Evolutionary conservation across 1,140 invertebrate genomes (phyloP).

Genomic region (Gryon sp.): DNA sequence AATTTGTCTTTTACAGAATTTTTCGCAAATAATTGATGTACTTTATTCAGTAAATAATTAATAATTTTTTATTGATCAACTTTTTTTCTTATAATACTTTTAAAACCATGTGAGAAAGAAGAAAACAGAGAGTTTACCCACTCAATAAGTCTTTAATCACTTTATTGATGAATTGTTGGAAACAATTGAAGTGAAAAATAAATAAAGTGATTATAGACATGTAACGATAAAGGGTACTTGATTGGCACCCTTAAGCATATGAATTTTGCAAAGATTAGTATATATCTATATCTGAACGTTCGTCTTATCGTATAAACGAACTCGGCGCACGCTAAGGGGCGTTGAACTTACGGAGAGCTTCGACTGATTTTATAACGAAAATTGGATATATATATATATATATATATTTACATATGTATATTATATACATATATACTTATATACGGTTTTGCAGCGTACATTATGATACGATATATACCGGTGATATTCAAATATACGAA

Average conservation of each 20-base stretch:
- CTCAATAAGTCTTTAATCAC: too few species aligned
- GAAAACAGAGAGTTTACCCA: too few species aligned
- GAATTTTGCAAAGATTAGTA: conserved; percentile 53
- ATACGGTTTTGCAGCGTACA: conserved; percentile 13
- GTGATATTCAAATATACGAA: conserved; percentile 17
- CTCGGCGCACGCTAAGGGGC: conserved; percentile 48
- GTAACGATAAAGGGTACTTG: conserved; percentile 32
- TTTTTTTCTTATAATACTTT: too few species aligned
- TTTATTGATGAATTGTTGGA: too few species aligned
- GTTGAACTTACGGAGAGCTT: conserved; percentile 36
- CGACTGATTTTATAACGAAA: conserved; percentile 42
- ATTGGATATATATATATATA: too few species aligned
- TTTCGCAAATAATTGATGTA: too few species aligned
- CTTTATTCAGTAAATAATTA: too few species aligned
- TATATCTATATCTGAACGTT: conserved; percentile 57
- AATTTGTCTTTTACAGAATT: too few species aligned
- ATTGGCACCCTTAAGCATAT: conserved; percentile 45
- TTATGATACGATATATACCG: background rate
- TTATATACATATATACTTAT: too few species aligned
- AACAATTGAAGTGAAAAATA: conserved; percentile 34
- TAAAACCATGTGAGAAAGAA: too few species aligned
- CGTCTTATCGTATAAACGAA: conserved; percentile 56
- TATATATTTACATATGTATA: too few species aligned
- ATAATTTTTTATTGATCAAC: too few species aligned
- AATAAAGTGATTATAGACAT: conserved; percentile 38